phyloP scores from a whole-genome alignment of 2,797 vertebrate genomes.

The Mallotus villosus region DNA sequence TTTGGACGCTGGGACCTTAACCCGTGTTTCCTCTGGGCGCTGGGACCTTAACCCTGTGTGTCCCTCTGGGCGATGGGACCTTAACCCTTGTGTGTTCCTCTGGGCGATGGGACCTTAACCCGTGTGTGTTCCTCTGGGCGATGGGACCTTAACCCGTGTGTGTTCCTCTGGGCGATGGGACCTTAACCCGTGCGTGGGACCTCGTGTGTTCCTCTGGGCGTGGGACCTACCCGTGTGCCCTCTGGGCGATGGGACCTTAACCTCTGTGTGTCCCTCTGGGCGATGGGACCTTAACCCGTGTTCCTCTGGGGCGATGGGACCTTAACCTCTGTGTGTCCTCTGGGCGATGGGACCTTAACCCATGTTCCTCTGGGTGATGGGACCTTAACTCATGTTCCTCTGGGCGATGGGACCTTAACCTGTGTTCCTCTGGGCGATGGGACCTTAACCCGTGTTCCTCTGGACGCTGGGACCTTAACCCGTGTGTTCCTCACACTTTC shows the following conservation, averaged over 20 bases:
- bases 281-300: background rate
- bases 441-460: background rate
- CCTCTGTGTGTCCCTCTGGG: too few species aligned
- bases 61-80: background rate
- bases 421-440: too few species aligned
- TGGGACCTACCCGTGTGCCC: background rate
- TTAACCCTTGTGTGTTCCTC: background rate
- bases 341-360: background rate
- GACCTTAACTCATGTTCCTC: background rate
- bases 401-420: background rate
- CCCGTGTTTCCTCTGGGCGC: too few species aligned
- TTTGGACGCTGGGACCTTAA: background rate
- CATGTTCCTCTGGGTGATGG: too few species aligned
- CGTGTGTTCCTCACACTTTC: background rate
- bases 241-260: background rate
- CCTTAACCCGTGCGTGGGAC: too few species aligned
- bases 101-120: background rate
- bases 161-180: background rate
- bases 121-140: too few species aligned
- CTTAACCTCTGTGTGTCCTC: background rate
- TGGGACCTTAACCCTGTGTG: background rate
- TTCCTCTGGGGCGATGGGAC: background rate
- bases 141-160: background rate
- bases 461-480: background rate
- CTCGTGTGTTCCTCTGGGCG: too few species aligned